These are phyloP conservation scores for Hiodon alosoides DNA, from an alignment of 2,113 vertebrate genomes.

Conservation along the genomic window DNA sequence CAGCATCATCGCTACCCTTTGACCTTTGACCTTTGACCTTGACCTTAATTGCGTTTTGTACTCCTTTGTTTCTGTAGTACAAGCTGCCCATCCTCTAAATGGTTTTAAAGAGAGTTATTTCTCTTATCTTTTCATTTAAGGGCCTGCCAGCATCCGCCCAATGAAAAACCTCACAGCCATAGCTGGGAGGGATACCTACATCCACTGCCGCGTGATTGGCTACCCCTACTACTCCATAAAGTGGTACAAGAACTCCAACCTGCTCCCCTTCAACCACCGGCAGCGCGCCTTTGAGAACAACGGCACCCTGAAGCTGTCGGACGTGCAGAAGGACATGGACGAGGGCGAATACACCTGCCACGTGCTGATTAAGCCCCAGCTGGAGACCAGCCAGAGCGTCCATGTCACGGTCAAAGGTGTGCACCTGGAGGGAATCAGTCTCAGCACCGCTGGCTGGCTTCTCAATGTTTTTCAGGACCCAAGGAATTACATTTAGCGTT, in stretches of 20 bases:
- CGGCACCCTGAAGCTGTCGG: conserved; percentile 87
- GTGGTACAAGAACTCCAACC: conserved; percentile 96
- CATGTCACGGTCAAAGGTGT: conserved; percentile 91
- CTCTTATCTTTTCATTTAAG: conserved; percentile 63
- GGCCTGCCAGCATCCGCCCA: conserved; percentile 89
- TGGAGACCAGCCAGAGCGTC: conserved; percentile 92
- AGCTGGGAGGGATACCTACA: conserved; percentile 88
- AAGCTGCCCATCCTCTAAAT: conserved; percentile 36
- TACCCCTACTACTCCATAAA: conserved; percentile 98
- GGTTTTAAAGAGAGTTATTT: conserved; percentile 60
- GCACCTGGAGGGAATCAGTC: not conserved
- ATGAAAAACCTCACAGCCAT: conserved; percentile 99
- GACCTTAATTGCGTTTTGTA: conserved; percentile 23
- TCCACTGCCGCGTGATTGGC: conserved; percentile 95
- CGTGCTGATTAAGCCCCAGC: conserved; percentile 89
- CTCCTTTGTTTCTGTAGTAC: conserved; percentile 28
- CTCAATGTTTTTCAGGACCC: too few species aligned
- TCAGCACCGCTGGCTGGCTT: too few species aligned
- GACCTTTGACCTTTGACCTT: conserved; percentile 24
- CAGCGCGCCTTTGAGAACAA: conserved; percentile 98
- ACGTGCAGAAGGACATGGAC: conserved; percentile 90
- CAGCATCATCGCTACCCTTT: conserved; percentile 29
- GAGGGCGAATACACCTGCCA: conserved; percentile 96
- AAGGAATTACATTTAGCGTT: too few species aligned
- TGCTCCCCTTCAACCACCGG: conserved; percentile 94